Evolutionary conservation across 2,113 vertebrate genomes (phyloP), one percentile per base, ranked within the genome.

Genomic region (Platanista minor): DNA sequence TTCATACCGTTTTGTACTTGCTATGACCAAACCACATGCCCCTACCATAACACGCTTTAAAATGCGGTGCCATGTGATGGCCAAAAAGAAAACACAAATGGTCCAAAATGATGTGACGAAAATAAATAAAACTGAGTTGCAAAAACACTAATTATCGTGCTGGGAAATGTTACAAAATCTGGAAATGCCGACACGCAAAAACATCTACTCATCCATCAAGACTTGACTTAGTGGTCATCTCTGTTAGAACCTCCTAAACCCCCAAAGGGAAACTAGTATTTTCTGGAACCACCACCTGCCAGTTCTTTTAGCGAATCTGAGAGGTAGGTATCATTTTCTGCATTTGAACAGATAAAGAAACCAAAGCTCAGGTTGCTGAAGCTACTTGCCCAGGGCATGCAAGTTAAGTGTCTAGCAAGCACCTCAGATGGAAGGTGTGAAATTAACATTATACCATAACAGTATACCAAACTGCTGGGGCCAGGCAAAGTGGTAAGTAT

Each of bases 141-240:
- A 41, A 36, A 29, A 7, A 33, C 2, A 4, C n/a, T 74, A 89
- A 78, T 46, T 2, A 59, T 4, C 5, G 1, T 49, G 14, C 85
- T 83, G 66, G 39, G 74, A 93, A 92, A 92, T 59, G 77, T 80
- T 41, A 77, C 5, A 36, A 90, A 57, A 83, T n/a, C n/a, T 74
- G n/a, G 46, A 85, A 80, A 43, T 36, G 29, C 25, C 52, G n/a
- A 85, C 8, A 59, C 27, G 36, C 4, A 90, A 69, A 84, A 84
- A n/a, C 11, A 49, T 8, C 43, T 25, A 39, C 12, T 85, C 57
- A 85, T 49, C 33, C 57, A 80, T 62, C 5, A 7, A 52, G 41
- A 80, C 49, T 7, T 18, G 39, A 78, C n/a, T 36, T 4, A 29
- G 69, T 29, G 59, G 54, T 8, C 33, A 20, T 31, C 27, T 86